phyloP scores from a whole-genome alignment of 2,113 vertebrate genomes.

The Piprites chloris region DNA sequence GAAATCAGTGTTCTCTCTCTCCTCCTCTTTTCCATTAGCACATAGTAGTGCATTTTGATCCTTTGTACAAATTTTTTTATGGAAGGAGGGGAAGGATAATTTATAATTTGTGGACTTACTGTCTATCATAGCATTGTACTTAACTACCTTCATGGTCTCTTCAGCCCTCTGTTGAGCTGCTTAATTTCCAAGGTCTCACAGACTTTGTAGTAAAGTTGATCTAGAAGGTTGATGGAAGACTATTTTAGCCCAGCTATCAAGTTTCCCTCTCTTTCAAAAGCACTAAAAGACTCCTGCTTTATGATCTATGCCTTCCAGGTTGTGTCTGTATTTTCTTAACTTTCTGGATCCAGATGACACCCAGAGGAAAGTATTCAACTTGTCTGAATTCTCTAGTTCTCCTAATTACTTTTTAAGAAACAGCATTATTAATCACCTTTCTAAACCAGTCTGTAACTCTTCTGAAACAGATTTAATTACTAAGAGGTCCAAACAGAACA shows the following conservation, averaged over 20 bases:
- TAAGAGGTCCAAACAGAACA: slow-evolving; percentile 9
- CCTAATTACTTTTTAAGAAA: slow-evolving; percentile 46
- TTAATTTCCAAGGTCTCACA: background rate
- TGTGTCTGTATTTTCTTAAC: background rate
- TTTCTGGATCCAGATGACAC: background rate
- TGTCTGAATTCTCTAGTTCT: background rate
- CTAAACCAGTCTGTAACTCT: background rate
- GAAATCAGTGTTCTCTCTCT: background rate
- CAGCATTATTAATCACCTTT: slow-evolving; percentile 2
- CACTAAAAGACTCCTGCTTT: background rate
- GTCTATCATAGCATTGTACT: background rate
- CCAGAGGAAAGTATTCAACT: background rate
- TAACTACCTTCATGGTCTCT: background rate
- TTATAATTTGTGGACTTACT: background rate
- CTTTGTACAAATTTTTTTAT: background rate
- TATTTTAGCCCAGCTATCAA: background rate
- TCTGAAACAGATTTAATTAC: slow-evolving; percentile 46
- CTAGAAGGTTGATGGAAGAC: background rate
- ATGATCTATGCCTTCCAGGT: background rate
- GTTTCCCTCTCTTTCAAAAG: background rate
- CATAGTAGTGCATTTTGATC: background rate
- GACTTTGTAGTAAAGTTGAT: background rate
- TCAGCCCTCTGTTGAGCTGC: background rate
- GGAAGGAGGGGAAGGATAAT: background rate
- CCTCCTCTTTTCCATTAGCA: background rate